Evolutionary conservation across 2,113 vertebrate genomes (phyloP), one percentile per base, ranked within the genome.

Genomic region (Delphinus delphis): DNA sequence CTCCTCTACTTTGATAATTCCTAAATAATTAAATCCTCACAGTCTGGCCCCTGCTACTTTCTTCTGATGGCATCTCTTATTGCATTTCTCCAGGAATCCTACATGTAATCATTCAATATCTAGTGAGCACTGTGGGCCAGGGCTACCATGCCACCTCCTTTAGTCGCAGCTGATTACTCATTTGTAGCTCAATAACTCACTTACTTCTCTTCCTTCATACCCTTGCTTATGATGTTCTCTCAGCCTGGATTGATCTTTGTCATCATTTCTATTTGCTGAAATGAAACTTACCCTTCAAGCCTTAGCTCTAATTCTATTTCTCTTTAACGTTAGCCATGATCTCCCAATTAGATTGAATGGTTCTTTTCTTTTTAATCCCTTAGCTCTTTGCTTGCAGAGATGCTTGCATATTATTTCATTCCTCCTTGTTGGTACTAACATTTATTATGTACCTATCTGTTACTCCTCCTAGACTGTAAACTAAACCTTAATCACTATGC

Each of bases 361-460:
- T 73, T 93, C 26, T 95, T 92, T 96, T 28, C 47, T 31, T 85
- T 95, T 92, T 58, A 96, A 90, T 50, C 21, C 11, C 44, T 82
- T 73, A 73, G 23, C 11, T 79, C 28, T 93, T 95, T 84, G 55
- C 53, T 96, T 96, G 26, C 23, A 71, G 47, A 36, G 36, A 36
- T 36, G 36, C 36, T 36, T 36, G 36, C 4, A 31, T 44, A 81
- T 85, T 13, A 95, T 88, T 93, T 84, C 93, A 68, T 93, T 91
- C 20, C 77, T 79, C 58, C 25, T 41, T 2, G 41, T 67, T 95
- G 38, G 4, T 55, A 71, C 73, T 77, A 41, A 67, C 73, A 55
- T 58, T 87, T 86, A 53, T 77, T 79, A 67, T 25, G 33, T 87
- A 90, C 4, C 41, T n/a, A 58, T 44, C 12, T 67, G 47, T 60